Evolutionary conservation across 1,140 invertebrate genomes (phyloP).

Genomic region (Melanaphis sacchari): DNA sequence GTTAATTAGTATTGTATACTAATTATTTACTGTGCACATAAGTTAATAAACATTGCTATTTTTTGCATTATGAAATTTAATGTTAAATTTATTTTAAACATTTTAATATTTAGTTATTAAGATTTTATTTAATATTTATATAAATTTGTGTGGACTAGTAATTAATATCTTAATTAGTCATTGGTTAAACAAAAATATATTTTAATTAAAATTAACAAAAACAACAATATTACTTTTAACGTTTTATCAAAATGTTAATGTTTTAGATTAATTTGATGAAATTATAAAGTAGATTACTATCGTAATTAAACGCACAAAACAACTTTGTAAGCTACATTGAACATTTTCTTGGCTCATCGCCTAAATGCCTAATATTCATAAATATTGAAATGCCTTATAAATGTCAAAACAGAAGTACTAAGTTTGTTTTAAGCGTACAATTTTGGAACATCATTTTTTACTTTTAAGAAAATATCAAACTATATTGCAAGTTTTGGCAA

Average conservation of each 20-base stretch:
- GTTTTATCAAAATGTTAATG: slow-evolving; percentile 4
- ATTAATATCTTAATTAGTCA: background rate
- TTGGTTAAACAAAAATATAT: background rate
- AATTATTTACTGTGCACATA: background rate
- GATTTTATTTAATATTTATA: background rate
- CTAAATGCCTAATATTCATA: slow-evolving; percentile 3
- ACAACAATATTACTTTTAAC: background rate
- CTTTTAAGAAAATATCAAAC: background rate
- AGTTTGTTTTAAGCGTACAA: slow-evolving; percentile 4
- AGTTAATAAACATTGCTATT: background rate
- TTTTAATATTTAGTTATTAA: background rate
- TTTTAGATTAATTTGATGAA: background rate
- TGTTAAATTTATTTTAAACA: background rate
- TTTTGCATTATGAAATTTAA: background rate
- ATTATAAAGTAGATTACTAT: background rate
- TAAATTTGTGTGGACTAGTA: background rate
- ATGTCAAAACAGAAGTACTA: slow-evolving; percentile 23
- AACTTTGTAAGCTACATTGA: slow-evolving; percentile 10
- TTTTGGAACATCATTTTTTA: background rate
- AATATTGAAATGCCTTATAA: slow-evolving; percentile 2
- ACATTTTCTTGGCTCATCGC: slow-evolving; percentile 21
- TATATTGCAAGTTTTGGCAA: background rate
- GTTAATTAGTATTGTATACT: too few relatives aligned
- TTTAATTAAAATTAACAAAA: slow-evolving; percentile 18
- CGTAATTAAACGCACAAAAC: background rate